phyloP scores from a whole-genome alignment of 1,140 invertebrate species.

The Formica exsecta region DNA sequence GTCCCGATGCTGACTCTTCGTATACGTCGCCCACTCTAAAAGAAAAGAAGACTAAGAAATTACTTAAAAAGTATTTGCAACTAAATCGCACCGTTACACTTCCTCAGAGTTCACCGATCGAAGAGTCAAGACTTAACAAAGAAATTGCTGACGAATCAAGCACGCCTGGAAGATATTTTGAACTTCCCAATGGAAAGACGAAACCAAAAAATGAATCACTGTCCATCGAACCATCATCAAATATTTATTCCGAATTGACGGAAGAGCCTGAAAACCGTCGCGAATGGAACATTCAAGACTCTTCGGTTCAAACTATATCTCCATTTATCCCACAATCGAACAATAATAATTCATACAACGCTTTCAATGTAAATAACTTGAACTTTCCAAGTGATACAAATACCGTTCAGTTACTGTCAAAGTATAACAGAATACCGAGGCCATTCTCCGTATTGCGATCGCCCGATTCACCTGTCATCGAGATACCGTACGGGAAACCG shows the following conservation, averaged over 20 bases:
- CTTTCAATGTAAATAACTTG: not conserved
- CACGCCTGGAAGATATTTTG: not conserved
- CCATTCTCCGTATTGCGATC: slow-evolving; percentile 36
- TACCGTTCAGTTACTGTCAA: slow-evolving; percentile 16
- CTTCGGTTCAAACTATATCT: not conserved
- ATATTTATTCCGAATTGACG: not conserved
- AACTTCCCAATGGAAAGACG: not conserved
- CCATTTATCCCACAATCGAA: not conserved
- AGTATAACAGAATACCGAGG: slow-evolving; percentile 46
- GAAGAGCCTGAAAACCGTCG: not conserved
- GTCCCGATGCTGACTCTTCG: not conserved
- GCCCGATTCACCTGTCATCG: not conserved
- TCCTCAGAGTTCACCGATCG: not conserved
- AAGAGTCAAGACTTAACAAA: slow-evolving; percentile 1
- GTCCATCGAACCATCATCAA: not conserved
- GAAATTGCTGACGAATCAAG: not conserved
- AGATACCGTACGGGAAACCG: not conserved
- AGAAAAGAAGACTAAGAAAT: slow-evolving; percentile 26
- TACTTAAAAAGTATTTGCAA: slow-evolving; percentile 32
- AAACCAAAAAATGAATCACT: slow-evolving; percentile 3
- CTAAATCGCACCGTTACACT: not conserved
- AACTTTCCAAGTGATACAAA: not conserved
- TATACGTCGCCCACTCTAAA: not conserved
- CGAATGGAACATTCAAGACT: slow-evolving; percentile 7
- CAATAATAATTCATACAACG: not conserved